phyloP scores from a whole-genome alignment of 92 coral and sea anemone genomes.

The Heteractis magnifica region DNA sequence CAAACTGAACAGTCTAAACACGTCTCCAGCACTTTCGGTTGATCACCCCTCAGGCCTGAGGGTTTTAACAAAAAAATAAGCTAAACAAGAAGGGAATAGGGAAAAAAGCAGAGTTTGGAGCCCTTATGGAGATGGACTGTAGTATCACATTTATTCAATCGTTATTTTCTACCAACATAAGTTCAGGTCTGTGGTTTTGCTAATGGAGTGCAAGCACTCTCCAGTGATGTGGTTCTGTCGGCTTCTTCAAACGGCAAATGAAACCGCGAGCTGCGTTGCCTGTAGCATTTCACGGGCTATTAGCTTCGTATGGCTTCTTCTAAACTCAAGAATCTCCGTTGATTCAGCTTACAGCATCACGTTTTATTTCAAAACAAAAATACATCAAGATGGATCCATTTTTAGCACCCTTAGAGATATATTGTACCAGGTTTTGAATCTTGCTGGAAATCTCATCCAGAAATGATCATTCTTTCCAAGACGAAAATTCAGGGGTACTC shows the following conservation, averaged over 20 bases:
- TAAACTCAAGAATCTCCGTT: slow-evolving; percentile 13
- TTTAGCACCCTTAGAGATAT: background rate
- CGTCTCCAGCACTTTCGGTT: background rate
- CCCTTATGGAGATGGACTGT: background rate
- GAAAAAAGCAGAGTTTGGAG: background rate
- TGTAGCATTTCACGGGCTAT: slow-evolving; percentile 40
- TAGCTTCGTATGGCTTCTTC: slow-evolving; percentile 28
- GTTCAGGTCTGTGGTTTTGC: slow-evolving; percentile 21
- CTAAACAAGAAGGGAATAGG: background rate
- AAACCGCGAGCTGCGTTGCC: slow-evolving; percentile 39
- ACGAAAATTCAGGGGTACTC: too few species aligned
- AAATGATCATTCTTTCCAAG: too few species aligned
- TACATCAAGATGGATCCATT: background rate
- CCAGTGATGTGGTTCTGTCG: slow-evolving; percentile 17
- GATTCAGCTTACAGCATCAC: background rate
- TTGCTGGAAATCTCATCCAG: too few species aligned
- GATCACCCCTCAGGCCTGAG: background rate
- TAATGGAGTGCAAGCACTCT: slow-evolving; percentile 39
- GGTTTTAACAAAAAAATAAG: background rate
- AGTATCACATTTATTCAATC: background rate
- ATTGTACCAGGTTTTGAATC: background rate
- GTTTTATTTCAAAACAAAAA: background rate
- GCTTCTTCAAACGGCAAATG: slow-evolving; percentile 33
- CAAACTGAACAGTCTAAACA: background rate
- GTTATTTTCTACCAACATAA: slow-evolving; percentile 6